phyloP scores from a whole-genome alignment of 2,113 vertebrate genomes.

The Lynx canadensis region DNA sequence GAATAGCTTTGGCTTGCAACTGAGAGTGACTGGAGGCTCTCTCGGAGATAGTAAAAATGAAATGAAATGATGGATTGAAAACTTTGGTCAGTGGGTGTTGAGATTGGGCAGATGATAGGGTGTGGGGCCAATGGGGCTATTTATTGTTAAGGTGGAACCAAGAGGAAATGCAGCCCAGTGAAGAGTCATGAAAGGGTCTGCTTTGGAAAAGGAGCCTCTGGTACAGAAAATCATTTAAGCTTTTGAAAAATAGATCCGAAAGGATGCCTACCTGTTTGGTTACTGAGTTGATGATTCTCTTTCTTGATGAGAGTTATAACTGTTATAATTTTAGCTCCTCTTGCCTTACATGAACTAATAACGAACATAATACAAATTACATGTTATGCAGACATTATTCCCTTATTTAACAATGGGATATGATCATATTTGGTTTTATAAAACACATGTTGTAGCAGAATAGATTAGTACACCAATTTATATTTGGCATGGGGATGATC shows the following conservation, averaged over 20 bases:
- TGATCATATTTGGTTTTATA: neutral
- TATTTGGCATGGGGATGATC: neutral
- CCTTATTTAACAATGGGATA: neutral
- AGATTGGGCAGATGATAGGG: neutral
- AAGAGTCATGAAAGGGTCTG: neutral
- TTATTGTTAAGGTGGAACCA: neutral
- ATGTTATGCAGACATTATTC: neutral
- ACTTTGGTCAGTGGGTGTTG: neutral
- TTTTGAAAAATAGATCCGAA: neutral
- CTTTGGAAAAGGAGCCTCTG: neutral
- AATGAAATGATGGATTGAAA: slow-evolving; percentile 20
- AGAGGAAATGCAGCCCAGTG: neutral
- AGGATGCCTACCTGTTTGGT: neutral
- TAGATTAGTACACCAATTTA: neutral
- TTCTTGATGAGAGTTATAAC: neutral
- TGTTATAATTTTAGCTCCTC: neutral
- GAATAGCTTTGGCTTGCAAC: neutral
- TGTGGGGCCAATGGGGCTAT: neutral
- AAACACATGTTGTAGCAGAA: neutral
- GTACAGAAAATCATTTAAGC: neutral
- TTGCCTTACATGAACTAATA: neutral
- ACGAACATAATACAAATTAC: neutral
- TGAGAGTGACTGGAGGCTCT: neutral
- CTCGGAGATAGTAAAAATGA: neutral
- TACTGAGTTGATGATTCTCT: neutral